Conservation (phyloP, 2,113 vertebrate species). For the Acanthisitta chloris region DNA sequence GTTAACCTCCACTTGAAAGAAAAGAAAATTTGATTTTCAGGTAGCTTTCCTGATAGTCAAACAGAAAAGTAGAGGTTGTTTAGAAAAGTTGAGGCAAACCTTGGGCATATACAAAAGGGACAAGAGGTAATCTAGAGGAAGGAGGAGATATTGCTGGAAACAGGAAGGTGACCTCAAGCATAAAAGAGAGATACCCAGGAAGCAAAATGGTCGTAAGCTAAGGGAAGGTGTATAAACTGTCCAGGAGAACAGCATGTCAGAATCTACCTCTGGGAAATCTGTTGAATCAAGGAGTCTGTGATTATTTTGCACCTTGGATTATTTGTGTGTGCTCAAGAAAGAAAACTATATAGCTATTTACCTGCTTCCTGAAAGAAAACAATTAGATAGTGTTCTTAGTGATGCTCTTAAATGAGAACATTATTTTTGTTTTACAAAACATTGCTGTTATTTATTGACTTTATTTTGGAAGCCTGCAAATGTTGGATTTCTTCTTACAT, state of each 20-base stretch:
- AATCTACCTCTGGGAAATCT: slow-evolving; percentile 1
- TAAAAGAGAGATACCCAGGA: neutral
- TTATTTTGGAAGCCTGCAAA: slow-evolving; percentile 7
- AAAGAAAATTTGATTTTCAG: neutral
- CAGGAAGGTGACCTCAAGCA: neutral
- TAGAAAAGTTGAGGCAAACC: neutral
- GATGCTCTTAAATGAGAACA: neutral
- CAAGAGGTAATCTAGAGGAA: neutral
- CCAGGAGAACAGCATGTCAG: neutral
- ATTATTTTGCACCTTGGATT: slow-evolving; percentile 13
- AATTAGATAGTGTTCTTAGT: neutral
- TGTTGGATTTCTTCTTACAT: neutral
- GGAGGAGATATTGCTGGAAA: neutral
- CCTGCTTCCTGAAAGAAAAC: neutral
- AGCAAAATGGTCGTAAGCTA: neutral
- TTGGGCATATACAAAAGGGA: neutral
- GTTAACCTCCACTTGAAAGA: neutral
- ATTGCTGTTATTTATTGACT: neutral
- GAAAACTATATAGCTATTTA: slow-evolving; percentile 6
- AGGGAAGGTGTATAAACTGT: neutral
- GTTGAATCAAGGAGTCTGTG: neutral
- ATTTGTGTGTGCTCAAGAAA: slow-evolving; percentile 31
- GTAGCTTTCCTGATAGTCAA: neutral
- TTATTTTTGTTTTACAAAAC: neutral
- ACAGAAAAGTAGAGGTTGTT: neutral